Evolutionary conservation across 2,888 invertebrate genomes (phyloP), one percentile per base, ranked within the genome.

Genomic region (Drosophila quinaria): DNA sequence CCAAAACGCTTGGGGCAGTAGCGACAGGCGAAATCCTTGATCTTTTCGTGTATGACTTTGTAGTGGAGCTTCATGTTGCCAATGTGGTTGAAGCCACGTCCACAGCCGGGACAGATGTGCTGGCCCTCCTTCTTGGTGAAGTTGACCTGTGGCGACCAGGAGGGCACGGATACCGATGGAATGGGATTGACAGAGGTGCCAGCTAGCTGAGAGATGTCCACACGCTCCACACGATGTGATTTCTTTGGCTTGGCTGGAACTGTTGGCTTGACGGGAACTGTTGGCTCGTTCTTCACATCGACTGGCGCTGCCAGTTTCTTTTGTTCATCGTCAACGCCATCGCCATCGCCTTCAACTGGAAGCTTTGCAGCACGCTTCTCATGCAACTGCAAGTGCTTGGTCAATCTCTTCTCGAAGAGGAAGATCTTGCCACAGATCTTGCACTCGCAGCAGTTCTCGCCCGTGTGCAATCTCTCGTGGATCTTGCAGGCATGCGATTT

Each of bases 71-170:
- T 90, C 69, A 91, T 87, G 56, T 92, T 92, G 41, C 91, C 91
- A 13, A 89, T 87, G 42, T 91, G 91, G 46, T 92, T 92, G 19
- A 92, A 92, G 37, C 92, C 91, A 22, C 90, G 89, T 1, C 91
- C 88, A 44, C 92, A 92, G 46, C 87, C 92, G 0, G 91, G 91
- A 37, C 92, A 92, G 15, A 92, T 90, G 68, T 91, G 91, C 51
- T 90, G 90, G 6, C 91, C 92, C 46, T 92, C 92, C 62, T 91
- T 91, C 76, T 91, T 92, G 69, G 91, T 91, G 54, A 91, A 91
- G 65, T 91, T 91, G 1, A 91, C 86, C 51, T 91, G 92, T 0
- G 91, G 91, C 13, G 87, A 85, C 91, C 91, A 91, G 0, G 91
- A 91, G 0, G 91, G 91, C 35, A 91, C 82, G 1, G 90, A 81